Base-by-base conservation (phyloP, 2,797 vertebrate species). In the Podargus strigoides region DNA sequence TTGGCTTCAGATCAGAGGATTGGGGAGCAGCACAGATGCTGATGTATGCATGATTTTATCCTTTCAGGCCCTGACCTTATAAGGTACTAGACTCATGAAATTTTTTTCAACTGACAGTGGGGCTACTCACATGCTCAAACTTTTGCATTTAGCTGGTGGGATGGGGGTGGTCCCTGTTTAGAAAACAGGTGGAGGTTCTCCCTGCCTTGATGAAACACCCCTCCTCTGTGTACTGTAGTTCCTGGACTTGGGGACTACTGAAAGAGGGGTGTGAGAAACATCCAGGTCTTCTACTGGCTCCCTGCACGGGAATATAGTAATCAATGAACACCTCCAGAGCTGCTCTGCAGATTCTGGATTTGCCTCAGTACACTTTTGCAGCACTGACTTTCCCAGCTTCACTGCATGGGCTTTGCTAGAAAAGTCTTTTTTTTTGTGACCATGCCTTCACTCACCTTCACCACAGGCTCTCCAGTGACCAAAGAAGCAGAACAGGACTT, bases 391-490 rank as follows among this genome's bases (percentile, higher is more conserved):
- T 19, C 37, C 15, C 42, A 72, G 42, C 4, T 75, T 52, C 76
- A 72, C 39, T 63, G 26, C 36, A 32, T 3, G 7, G 39, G 13
- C 10, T 75, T 53, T 46, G 28, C 46, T 58, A 67, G 14, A 62
- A 56, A 49, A 26, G 36, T 17, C 4, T 34, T 7, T 14, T 11
- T 12, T 42, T n/a, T 37, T 15, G 11, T 30, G 7, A 4, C 60
- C 73, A 28, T 27, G 36, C 7, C 19, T 90, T 67, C 26, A 53
- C 96, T 95, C 68, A 98, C 98, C 96, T 96, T 98, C 74, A 98
- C 97, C 42, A 97, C 96, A 72, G 99, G 99, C 85, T 99, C 98
- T 89, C 99, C 99, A 7, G 98, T 99, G 93, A 97, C 98, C 58
- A 98, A 96, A 14, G 97, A 97, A 64, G 97, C 98, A 30, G 99